These are phyloP conservation scores for Kryphioiulus occultus DNA, from an alignment of 2,888 invertebrate genomes.

Conservation along the genomic window DNA sequence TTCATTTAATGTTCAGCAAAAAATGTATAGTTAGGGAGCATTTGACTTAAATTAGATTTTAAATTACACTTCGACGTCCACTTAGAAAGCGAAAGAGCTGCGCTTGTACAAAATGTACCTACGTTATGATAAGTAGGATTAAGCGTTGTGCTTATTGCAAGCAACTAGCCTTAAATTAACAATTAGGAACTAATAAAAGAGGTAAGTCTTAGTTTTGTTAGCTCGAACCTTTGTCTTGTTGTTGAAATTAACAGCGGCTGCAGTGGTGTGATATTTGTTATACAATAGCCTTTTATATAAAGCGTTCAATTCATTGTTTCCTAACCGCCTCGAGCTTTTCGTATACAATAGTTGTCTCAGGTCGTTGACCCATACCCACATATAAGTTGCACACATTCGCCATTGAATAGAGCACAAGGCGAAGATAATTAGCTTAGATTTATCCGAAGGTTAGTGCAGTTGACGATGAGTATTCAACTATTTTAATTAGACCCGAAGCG, in stretches of 20 bases:
- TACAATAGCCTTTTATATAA: slow-evolving; percentile 19
- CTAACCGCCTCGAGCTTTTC: background rate
- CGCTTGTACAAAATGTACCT: background rate
- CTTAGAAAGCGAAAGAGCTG: background rate
- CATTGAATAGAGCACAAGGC: slow-evolving; percentile 24
- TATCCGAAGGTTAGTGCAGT: background rate
- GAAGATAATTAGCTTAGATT: slow-evolving; percentile 7
- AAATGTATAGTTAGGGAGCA: background rate
- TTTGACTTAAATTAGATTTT: background rate
- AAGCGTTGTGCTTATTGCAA: background rate
- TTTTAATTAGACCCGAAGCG: background rate
- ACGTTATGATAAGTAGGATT: background rate
- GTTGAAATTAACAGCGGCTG: slow-evolving; percentile 31
- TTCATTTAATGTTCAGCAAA: too few relatives aligned
- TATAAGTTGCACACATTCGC: slow-evolving; percentile 7
- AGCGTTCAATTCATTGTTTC: background rate
- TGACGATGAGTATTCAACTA: slow-evolving; percentile 17
- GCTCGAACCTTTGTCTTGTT: background rate
- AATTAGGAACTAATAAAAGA: slow-evolving; percentile 18
- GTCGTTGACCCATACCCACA: background rate
- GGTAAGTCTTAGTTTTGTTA: slow-evolving; percentile 18
- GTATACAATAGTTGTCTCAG: background rate
- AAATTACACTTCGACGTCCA: background rate
- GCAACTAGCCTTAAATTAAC: slow-evolving; percentile 36
- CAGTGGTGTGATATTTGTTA: slow-evolving; percentile 10